Conservation (phyloP, 2,113 vertebrate genomes). For the Peucedramus taeniatus region DNA sequence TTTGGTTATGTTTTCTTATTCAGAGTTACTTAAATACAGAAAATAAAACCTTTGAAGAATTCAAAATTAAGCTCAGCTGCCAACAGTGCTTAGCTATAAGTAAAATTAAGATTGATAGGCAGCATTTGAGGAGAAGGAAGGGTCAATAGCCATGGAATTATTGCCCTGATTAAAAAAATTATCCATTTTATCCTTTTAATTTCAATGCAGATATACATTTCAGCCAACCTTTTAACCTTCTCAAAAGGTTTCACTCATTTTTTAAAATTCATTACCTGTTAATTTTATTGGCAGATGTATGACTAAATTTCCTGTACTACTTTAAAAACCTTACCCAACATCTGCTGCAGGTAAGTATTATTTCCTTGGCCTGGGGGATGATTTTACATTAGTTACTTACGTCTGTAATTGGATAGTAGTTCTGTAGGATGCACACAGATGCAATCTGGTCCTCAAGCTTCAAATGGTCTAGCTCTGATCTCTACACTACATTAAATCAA, state of each 20-base stretch:
- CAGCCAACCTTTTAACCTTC: background rate
- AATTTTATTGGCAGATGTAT: background rate
- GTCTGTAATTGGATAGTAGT: background rate
- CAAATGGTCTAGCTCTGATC: background rate
- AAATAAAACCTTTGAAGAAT: background rate
- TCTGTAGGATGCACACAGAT: background rate
- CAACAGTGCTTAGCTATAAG: background rate
- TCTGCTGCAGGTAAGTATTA: background rate
- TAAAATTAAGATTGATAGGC: background rate
- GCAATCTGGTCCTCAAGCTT: background rate
- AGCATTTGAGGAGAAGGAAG: background rate
- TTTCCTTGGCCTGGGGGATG: background rate
- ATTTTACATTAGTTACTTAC: background rate
- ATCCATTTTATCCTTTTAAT: background rate
- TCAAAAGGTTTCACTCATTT: background rate
- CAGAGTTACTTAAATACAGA: background rate
- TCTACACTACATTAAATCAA: background rate
- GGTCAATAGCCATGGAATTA: background rate
- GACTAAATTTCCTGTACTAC: background rate
- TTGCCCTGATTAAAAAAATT: background rate
- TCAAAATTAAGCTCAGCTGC: background rate
- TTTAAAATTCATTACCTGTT: background rate
- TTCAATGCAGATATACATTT: background rate
- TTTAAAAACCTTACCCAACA: background rate
- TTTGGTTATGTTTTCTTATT: background rate